Conservation (phyloP, 2,888 invertebrate genomes). For the Frankliniella intonsa region DNA sequence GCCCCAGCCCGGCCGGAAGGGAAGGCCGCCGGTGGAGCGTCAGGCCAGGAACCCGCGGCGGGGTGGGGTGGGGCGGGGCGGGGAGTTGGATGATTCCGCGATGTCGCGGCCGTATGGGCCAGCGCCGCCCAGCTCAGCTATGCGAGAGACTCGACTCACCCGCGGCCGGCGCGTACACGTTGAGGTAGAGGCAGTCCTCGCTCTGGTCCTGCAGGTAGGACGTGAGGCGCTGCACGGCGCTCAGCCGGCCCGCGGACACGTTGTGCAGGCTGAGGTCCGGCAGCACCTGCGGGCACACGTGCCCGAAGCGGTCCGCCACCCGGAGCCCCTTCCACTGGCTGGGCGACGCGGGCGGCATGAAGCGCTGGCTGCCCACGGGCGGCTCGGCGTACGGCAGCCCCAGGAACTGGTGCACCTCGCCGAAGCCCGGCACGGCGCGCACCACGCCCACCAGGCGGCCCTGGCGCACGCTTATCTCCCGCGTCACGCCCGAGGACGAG, state of each 20-base stretch:
- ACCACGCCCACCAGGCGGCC: conserved; percentile 19
- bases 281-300: conserved; percentile 86
- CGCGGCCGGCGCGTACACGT: conserved; percentile 54
- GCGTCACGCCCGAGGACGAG: not conserved
- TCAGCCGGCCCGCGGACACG: conserved; percentile 38
- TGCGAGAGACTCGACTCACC: conserved; percentile 45
- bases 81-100: too few species aligned
- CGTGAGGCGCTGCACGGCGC: conserved; percentile 47
- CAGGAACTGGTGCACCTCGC: conserved; percentile 39
- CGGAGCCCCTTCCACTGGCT: conserved; percentile 63
- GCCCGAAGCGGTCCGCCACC: conserved; percentile 64
- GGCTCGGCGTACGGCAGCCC: conserved; percentile 78
- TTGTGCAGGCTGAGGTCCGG: conserved; percentile 59
- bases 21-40: not conserved
- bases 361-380: conserved; percentile 66
- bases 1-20: too few species aligned
- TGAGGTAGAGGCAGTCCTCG: conserved; percentile 59
- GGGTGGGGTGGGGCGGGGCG: not conserved
- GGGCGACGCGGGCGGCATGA: conserved; percentile 82
- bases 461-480: not conserved
- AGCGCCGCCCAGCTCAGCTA: too few species aligned
- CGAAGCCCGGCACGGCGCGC: not conserved
- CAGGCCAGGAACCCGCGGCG: not conserved
- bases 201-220: conserved; percentile 49
- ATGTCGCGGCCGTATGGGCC: too few species aligned